These are phyloP conservation scores for Lichenostomus cassidix DNA, from an alignment of 2,113 vertebrate genomes.

Conservation along the genomic window DNA sequence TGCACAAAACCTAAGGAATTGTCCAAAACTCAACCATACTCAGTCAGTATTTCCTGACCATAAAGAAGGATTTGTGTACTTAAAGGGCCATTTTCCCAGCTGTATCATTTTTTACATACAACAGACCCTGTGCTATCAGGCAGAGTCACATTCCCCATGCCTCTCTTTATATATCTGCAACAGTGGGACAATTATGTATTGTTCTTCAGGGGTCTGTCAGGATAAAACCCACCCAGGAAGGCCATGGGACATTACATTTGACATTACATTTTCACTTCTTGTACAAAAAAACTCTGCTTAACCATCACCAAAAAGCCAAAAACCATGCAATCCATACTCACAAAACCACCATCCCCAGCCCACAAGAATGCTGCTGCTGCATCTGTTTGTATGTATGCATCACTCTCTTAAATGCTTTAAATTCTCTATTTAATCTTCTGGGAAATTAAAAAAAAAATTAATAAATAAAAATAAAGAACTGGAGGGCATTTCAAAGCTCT, in stretches of 20 bases:
- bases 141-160: no score
- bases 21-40: background rate
- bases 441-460: background rate
- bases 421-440: background rate
- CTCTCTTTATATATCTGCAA: no score
- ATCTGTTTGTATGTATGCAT: background rate
- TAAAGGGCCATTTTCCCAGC: background rate
- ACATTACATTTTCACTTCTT: no score
- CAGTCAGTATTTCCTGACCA: background rate
- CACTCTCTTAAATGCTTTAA: background rate
- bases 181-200: no score
- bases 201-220: no score
- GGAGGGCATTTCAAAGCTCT: constrained; percentile 4
- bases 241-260: no score
- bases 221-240: no score
- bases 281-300: no score
- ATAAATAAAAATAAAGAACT: background rate
- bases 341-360: background rate
- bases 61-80: background rate
- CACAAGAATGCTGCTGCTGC: background rate
- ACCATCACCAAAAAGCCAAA: background rate
- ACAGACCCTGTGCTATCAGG: no score
- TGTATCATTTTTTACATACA: background rate
- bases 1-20: rapidly evolving
- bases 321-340: background rate